Evolutionary conservation across 2,113 vertebrate genomes (phyloP), one percentile per base, ranked within the genome.

Genomic region (Oncorhynchus nerka): DNA sequence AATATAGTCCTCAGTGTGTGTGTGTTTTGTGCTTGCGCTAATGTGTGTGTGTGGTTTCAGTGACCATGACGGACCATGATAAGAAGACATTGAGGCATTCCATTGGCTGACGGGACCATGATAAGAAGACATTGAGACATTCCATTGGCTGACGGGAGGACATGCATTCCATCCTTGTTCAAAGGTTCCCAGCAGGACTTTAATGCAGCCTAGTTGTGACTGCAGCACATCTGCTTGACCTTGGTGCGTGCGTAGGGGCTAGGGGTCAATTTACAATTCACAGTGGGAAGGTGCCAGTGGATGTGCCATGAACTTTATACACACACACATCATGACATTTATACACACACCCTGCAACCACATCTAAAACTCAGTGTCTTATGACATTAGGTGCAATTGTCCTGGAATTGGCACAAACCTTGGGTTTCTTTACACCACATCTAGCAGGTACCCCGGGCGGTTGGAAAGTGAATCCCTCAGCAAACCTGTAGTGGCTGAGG

Each of bases 401-500:
- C 30, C 20, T 9, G 4, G 19, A 1, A 51, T 34, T 57, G 68
- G 78, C 71, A 87, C 95, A 45, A 77, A 96, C 96, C 94, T 94
- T 93, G 51, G 78, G 64, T 74, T 72, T 79, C 66, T 5, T 11
- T 74, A 64, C 84, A 77, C 85, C 90, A 3, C 78, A 28, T 75
- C 83, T 85, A 4, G 8, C 6, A 0, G 34, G 28, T 16, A 68
- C 70, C 65, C 85, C 84, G 11, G 64, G 65, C 48, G 1, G 75
- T 6, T 75, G 92, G 62, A 83, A 71, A 80, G 87, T 89, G 87
- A 99, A 98, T 73, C 90, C 79, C 2, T 88, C 87, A 0, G 87
- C 89, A 88, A 97, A 97, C 74, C 96, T 94, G 64, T 95, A 96
- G 71, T 81, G 90, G 76, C 65, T 92, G 85, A 97, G 81, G 84